Conservation (phyloP, 2,797 vertebrate genomes). For the Poecilia picta region DNA sequence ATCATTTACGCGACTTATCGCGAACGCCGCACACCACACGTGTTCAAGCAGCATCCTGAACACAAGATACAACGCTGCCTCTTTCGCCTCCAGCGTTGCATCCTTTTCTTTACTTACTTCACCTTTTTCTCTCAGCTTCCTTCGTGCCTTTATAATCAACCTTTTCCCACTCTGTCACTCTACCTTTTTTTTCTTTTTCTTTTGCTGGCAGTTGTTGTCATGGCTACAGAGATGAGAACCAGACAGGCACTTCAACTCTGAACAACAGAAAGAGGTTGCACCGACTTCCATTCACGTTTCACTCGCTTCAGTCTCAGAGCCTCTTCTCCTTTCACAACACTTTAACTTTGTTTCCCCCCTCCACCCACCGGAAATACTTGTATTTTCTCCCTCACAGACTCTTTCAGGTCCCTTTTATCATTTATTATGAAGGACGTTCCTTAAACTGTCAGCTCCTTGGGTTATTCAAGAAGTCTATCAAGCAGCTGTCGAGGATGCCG, state of each 20-base stretch:
- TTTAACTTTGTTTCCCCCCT: background rate
- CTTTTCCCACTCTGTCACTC: constrained; percentile 7
- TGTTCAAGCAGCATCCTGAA: too few species aligned
- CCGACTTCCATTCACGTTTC: constrained; percentile 32
- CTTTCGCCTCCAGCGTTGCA: background rate
- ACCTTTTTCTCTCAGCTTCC: constrained; percentile 1
- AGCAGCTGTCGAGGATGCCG: too few species aligned
- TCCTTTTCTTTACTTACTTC: background rate
- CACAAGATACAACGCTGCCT: background rate
- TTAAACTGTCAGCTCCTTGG: background rate
- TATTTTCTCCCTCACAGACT: background rate
- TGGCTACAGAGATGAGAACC: constrained; percentile 61
- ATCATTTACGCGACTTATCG: constrained; percentile 25
- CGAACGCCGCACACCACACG: too few species aligned
- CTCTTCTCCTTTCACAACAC: constrained; percentile 17
- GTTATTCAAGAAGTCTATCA: background rate
- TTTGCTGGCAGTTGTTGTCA: constrained; percentile 59
- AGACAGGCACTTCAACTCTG: constrained; percentile 59
- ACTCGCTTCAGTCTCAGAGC: constrained; percentile 3
- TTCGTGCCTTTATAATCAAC: constrained; percentile 23
- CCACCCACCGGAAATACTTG: background rate
- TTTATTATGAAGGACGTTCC: background rate
- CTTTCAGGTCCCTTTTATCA: background rate
- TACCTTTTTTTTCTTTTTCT: constrained; percentile 15
- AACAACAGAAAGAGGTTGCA: constrained; percentile 41